Evolutionary conservation across 64 coral and sea anemone genomes (phyloP), one percentile per base, ranked within the genome.

Genomic region (Montipora capricornis): DNA sequence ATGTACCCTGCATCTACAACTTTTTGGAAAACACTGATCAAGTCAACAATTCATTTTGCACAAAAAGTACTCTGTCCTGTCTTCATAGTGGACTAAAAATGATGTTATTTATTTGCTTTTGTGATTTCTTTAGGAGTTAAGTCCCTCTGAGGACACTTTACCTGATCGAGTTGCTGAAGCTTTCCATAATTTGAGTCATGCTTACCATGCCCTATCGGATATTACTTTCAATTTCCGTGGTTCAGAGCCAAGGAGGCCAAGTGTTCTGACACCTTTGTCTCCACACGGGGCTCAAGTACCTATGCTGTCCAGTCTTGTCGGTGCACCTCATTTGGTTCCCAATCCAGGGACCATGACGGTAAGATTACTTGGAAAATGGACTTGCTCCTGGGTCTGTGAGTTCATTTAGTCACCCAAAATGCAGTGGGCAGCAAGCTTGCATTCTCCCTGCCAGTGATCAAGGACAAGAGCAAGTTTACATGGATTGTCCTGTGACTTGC

Each of bases 141-240:
- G 87, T 13, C 92, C 98, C 5, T 94, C 92, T 64, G 98, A 99
- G 26, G 98, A 99, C 75, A 94, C 82, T 55, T 80, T 99, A 6
- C 98, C 98, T 45, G 98, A 99, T 52, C 80, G 95, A 51, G 83
- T 96, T 58, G 98, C 98, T 47, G 98, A 99, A 81, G 88, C 98
- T 49, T 80, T 99, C 17, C 98, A 99, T 76, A 99, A 83, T 61
- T 75, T 99, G 4, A 99, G 98, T 24, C 98, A 99, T 90, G 95
- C 95, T 26, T 99, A 96, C 80, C 98, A 99, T 59, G 98, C 98
- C 44, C 86, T 99, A 45, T 99, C 98, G 80, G 98, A 99, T 62
- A 61, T 99, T 19, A 94, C 98, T 6, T 94, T 94, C 62, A 99
- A 95, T 77, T 92, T 99, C 74, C 88, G 89, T 29, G 91, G 84